phyloP scores from a whole-genome alignment of 2,797 vertebrate species.

The Naso thynnoides region DNA sequence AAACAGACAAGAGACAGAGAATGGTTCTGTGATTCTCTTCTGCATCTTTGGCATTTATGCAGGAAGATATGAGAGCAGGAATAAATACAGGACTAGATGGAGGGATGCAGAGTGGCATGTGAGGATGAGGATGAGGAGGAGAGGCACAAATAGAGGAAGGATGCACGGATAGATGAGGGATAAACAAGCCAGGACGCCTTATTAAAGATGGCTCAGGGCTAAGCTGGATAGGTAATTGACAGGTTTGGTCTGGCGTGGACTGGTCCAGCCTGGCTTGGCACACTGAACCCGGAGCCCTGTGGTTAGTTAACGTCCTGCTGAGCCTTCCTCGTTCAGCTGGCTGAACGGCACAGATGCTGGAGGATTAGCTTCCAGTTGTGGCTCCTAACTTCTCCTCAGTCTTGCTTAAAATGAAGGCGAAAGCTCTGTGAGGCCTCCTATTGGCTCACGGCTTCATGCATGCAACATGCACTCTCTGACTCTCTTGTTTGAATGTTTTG shows the following conservation, averaged over 20 bases:
- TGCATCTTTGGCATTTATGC: too few relatives aligned
- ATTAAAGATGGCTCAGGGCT: constrained; percentile 42
- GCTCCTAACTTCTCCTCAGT: background rate
- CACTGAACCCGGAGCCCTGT: constrained; percentile 8
- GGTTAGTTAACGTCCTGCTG: constrained; percentile 3
- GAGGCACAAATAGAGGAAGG: background rate
- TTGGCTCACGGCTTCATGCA: background rate
- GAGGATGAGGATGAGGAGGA: background rate
- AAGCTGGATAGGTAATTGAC: constrained; percentile 36
- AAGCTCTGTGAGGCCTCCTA: background rate
- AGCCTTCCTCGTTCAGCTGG: background rate
- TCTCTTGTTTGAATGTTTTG: background rate
- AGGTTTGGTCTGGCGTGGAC: background rate
- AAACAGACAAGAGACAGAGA: too few relatives aligned
- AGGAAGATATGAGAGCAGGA: too few relatives aligned
- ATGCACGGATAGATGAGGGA: constrained; percentile 13
- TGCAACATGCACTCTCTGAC: background rate
- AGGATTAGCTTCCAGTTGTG: constrained; percentile 31
- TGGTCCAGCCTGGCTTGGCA: background rate
- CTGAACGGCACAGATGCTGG: constrained; percentile 32
- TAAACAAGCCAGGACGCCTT: constrained; percentile 19
- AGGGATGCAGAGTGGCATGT: background rate
- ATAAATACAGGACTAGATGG: background rate
- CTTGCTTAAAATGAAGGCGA: background rate
- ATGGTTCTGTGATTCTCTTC: too few relatives aligned